Evolutionary conservation across 2,113 vertebrate genomes (phyloP).

Genomic region (Patagioenas fasciata): DNA sequence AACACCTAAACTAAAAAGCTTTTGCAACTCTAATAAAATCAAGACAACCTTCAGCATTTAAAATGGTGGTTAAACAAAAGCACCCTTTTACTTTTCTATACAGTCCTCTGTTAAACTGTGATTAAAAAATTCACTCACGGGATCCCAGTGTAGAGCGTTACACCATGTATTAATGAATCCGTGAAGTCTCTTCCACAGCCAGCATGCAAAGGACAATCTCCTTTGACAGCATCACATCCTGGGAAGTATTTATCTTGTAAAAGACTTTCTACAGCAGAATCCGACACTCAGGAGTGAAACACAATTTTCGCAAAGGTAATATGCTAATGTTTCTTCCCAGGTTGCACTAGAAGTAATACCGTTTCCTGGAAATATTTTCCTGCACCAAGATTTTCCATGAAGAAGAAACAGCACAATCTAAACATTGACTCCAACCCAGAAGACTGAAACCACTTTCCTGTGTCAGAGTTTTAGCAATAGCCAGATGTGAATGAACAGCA

Average conservation of each 20-base stretch:
- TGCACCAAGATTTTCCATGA: constrained; percentile 1
- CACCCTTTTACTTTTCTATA: constrained; percentile 79
- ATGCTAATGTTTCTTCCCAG: not conserved
- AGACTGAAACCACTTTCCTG: constrained; percentile 23
- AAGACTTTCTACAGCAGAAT: not conserved
- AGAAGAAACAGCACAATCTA: constrained; percentile 14
- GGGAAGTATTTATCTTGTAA: not conserved
- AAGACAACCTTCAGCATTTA: constrained; percentile 74
- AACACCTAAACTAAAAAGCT: constrained; percentile 3
- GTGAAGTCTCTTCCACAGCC: not conserved
- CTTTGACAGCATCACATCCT: not conserved
- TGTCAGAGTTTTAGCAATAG: constrained; percentile 34
- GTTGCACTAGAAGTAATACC: not conserved
- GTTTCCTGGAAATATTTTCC: constrained; percentile 9
- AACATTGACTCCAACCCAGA: constrained; percentile 5
- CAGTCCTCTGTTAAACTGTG: constrained; percentile 46
- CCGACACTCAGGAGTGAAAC: not conserved
- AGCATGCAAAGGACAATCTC: not conserved
- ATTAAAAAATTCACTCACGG: constrained; percentile 7
- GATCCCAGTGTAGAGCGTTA: not conserved
- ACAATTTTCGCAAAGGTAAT: not conserved
- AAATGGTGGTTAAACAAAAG: constrained; percentile 70
- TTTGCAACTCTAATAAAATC: constrained; percentile 69
- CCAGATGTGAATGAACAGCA: constrained; percentile 36
- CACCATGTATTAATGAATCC: constrained; percentile 43